phyloP scores from a whole-genome alignment of 2,113 vertebrate species.

The Rhinoderma darwinii region DNA sequence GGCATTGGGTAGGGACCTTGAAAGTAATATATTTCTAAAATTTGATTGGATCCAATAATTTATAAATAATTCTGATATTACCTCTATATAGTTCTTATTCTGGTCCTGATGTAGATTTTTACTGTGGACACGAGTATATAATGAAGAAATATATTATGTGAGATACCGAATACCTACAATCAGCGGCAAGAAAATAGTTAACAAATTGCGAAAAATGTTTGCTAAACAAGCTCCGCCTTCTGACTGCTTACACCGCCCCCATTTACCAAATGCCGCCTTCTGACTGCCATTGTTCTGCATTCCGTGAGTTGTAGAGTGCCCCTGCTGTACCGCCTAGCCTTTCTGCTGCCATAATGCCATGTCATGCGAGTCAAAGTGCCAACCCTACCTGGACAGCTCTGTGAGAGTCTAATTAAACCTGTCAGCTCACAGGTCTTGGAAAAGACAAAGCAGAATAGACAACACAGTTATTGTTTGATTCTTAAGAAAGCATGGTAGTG shows the following conservation, averaged over 20 bases:
- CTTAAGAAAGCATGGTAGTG: not conserved
- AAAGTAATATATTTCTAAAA: not conserved
- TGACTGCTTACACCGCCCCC: not conserved
- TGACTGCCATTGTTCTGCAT: not conserved
- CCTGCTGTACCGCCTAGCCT: not conserved
- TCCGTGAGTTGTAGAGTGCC: not conserved
- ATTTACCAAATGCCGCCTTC: not conserved
- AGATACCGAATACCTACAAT: not conserved
- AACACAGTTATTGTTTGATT: too few species aligned
- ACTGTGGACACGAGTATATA: not conserved
- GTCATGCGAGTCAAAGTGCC: not conserved
- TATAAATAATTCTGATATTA: not conserved
- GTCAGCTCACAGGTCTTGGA: conserved; percentile 2
- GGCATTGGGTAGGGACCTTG: not conserved
- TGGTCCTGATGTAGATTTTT: not conserved
- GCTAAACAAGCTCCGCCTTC: not conserved
- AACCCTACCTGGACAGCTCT: conserved; percentile 2
- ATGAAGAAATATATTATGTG: not conserved
- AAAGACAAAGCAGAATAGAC: not conserved
- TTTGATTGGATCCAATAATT: not conserved
- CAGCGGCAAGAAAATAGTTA: not conserved
- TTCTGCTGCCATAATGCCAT: conserved; percentile 10
- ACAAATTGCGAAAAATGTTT: not conserved
- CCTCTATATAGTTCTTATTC: not conserved
- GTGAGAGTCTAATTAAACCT: conserved; percentile 25